These are phyloP conservation scores for Daktulosphaira vitifoliae DNA, from an alignment of 1,140 invertebrate species.

Conservation along the genomic window DNA sequence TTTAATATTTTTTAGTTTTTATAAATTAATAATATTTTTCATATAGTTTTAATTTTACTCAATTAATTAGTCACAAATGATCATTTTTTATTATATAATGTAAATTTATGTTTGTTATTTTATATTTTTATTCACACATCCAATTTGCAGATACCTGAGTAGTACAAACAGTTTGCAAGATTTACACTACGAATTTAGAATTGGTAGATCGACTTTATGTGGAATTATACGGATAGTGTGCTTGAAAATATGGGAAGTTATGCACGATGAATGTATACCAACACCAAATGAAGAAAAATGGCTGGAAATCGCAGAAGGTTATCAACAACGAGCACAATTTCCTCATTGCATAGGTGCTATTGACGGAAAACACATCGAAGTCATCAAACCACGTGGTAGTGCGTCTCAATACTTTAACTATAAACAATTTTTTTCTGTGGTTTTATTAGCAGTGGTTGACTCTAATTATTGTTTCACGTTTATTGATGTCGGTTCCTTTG, in stretches of 20 bases:
- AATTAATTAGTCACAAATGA: too few species aligned
- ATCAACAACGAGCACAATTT: background rate
- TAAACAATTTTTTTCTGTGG: slow-evolving; percentile 39
- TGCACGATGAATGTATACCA: slow-evolving; percentile 22
- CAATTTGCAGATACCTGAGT: slow-evolving; percentile 37
- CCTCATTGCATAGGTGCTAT: slow-evolving; percentile 17
- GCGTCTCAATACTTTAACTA: slow-evolving; percentile 11
- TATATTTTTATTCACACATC: background rate
- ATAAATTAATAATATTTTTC: too few species aligned
- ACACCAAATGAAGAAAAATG: slow-evolving; percentile 9
- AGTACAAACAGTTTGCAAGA: slow-evolving; percentile 35
- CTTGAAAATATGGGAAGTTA: slow-evolving; percentile 26
- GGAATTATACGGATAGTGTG: slow-evolving; percentile 36
- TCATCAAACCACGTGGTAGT: slow-evolving; percentile 6
- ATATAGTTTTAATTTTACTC: too few species aligned
- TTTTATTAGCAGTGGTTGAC: slow-evolving; percentile 16
- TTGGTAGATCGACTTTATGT: slow-evolving; percentile 37
- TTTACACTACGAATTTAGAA: slow-evolving; percentile 35
- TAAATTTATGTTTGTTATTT: too few species aligned
- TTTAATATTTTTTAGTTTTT: too few species aligned
- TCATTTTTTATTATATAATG: too few species aligned
- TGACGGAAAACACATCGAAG: slow-evolving; percentile 31
- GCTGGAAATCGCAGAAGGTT: slow-evolving; percentile 3
- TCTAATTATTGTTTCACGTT: slow-evolving; percentile 7
- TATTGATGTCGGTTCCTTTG: slow-evolving; percentile 29